Conservation (phyloP, 2,888 invertebrate species). For the Hesperia comma region DNA sequence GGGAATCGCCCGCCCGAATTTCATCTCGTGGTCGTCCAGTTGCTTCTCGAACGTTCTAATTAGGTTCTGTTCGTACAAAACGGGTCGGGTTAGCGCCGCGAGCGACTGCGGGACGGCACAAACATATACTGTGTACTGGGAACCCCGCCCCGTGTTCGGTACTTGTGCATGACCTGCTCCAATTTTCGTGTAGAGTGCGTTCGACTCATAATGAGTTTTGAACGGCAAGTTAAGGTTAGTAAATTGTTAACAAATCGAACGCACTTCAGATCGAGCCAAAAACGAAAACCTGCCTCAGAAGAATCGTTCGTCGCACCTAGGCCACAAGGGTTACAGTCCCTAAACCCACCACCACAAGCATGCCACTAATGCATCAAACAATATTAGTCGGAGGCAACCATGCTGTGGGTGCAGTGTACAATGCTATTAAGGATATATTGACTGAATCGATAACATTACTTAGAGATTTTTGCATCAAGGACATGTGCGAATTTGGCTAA, state of each 20-base stretch:
- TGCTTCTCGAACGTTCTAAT: slow-evolving; percentile 67
- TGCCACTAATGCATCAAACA: slow-evolving; percentile 9
- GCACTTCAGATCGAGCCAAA: neutral
- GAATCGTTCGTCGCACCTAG: slow-evolving; percentile 1
- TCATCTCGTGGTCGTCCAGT: slow-evolving; percentile 76
- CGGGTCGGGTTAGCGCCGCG: slow-evolving; percentile 18
- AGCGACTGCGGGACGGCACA: slow-evolving; percentile 53
- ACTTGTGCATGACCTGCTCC: slow-evolving; percentile 16
- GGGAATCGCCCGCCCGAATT: slow-evolving; percentile 68
- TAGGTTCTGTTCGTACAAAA: slow-evolving; percentile 61
- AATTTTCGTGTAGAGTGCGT: slow-evolving; percentile 11
- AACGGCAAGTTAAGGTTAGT: no score
- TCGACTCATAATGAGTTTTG: neutral
- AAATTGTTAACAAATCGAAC: neutral
- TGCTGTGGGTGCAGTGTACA: slow-evolving; percentile 16
- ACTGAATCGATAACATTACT: neutral
- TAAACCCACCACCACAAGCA: slow-evolving; percentile 24
- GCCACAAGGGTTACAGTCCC: neutral
- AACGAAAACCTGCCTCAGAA: slow-evolving; percentile 14
- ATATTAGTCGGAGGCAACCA: slow-evolving; percentile 25
- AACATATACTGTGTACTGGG: slow-evolving; percentile 43
- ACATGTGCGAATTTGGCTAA: no score
- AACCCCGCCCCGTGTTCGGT: neutral
- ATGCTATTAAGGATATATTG: slow-evolving; percentile 11
- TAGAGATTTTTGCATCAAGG: no score